Evolutionary conservation across 2,797 vertebrate species (phyloP).

Genomic region (Karalla daura): DNA sequence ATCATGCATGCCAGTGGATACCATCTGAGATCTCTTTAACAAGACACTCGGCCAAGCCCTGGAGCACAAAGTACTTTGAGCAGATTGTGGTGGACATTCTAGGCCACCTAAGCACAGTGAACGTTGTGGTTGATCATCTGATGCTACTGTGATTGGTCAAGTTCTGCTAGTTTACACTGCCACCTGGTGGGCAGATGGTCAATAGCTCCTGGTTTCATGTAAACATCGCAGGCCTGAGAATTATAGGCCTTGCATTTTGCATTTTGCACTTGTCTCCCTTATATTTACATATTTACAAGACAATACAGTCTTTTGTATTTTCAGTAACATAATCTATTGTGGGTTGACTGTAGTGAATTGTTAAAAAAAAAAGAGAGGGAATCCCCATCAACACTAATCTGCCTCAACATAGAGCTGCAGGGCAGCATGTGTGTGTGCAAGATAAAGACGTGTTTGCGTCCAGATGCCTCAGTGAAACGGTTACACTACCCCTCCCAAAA

Average conservation of each 20-base stretch:
- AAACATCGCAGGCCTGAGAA: not conserved
- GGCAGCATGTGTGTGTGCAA: conserved; percentile 66
- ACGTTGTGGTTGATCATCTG: conserved; percentile 41
- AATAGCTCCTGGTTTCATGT: not conserved
- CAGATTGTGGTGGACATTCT: conserved; percentile 49
- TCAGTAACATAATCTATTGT: too few relatives aligned
- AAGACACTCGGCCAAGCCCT: not conserved
- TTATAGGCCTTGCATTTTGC: not conserved
- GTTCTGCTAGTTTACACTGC: conserved; percentile 49
- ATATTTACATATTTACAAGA: not conserved
- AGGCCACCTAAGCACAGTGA: conserved; percentile 31
- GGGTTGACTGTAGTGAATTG: too few relatives aligned
- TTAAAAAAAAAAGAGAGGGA: conserved; percentile 13
- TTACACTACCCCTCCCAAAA: conserved; percentile 66
- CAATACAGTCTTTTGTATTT: not conserved
- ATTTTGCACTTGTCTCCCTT: not conserved
- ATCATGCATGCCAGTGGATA: conserved; percentile 10
- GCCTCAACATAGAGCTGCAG: not conserved
- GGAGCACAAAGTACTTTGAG: conserved; percentile 21
- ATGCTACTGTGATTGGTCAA: not conserved
- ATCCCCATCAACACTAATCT: conserved; percentile 35
- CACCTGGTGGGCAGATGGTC: conserved; percentile 56
- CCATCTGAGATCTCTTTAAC: conserved; percentile 12
- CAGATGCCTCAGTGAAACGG: conserved; percentile 47
- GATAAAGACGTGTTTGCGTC: conserved; percentile 73